Base-by-base conservation (phyloP, 1,140 invertebrate species). In the Drosophila ogumai region DNA sequence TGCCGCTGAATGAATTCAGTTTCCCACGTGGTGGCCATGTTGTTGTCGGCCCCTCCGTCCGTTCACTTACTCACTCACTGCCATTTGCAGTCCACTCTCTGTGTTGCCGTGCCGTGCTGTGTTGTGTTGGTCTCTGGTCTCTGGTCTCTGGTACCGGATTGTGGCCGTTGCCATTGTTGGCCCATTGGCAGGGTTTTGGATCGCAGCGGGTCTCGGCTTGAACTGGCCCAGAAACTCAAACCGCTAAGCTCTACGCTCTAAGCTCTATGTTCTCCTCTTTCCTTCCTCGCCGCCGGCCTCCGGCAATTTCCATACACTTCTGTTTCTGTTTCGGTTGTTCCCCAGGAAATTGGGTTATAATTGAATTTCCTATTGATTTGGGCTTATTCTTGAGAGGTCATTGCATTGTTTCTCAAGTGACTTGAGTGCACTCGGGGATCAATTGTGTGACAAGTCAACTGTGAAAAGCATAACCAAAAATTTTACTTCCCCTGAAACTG, bases 21-120 rank as follows among this genome's bases (percentile, higher is more conserved):
- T 86, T 86, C 79, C 81, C 82, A 86, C 82, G 82, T 85, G 78
- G 60, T 67, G 52, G 58, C 49, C 41, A 54, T 63, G 66, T 50
- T 59, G 68, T 54, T 54, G 46, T 57, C 40, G 58, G 54, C 32
- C 54, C 49, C 22, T 77, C 60, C 10, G 65, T 19, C 34, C 34
- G 64, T 28, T 71, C 61, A 55, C 65, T 63, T 49, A 79, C 46
- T 59, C 54, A 25, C 41, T 55, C 56, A 40, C 61, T 86, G 82
- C 49, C 84, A 73, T 79, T 86, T 79, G 46, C 61, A 60, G 68
- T 65, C 41, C 32, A 36, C 54, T 46, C 52, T 75, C 44, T 31
- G 13, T 68, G 28, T 19, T 32, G 32, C 8, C 7, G 32, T 32
- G 32, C 32, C 32, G 32, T 47, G 57, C 54, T 67, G 64, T 43